Conservation (phyloP, 2,113 vertebrate genomes). For the Tachysurus vachellii region DNA sequence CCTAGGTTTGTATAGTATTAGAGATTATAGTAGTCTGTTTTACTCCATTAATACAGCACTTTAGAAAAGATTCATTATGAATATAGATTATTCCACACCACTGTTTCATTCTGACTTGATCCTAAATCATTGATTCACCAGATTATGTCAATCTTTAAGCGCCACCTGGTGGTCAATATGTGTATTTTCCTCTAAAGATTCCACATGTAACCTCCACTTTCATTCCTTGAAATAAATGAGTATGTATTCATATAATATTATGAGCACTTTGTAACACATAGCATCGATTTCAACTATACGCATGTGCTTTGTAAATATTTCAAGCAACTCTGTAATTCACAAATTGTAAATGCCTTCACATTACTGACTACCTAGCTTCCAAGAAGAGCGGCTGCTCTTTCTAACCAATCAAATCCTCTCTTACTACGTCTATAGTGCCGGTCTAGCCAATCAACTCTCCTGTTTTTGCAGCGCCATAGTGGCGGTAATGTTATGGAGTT, state of each 20-base stretch:
- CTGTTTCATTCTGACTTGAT: neutral
- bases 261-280: neutral
- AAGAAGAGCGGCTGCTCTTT: neutral
- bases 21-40: too few relatives aligned
- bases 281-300: neutral
- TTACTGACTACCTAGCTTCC: neutral
- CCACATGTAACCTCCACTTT: neutral
- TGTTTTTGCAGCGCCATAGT: slow-evolving; percentile 62
- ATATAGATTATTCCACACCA: neutral
- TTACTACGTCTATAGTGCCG: neutral
- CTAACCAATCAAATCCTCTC: slow-evolving; percentile 68
- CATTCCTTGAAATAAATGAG: neutral
- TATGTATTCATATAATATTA: neutral
- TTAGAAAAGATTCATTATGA: neutral
- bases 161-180: neutral
- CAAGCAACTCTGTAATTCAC: neutral
- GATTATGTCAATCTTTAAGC: neutral
- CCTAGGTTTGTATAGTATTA: too few relatives aligned
- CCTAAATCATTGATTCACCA: neutral
- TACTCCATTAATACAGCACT: neutral
- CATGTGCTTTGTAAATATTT: neutral
- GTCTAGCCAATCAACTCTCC: slow-evolving; percentile 13
- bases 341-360: slow-evolving; percentile 21
- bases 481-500: slow-evolving; percentile 75
- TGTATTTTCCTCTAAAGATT: neutral